Conservation (phyloP, 2,888 invertebrate genomes). For the Coelopa pilipes region DNA sequence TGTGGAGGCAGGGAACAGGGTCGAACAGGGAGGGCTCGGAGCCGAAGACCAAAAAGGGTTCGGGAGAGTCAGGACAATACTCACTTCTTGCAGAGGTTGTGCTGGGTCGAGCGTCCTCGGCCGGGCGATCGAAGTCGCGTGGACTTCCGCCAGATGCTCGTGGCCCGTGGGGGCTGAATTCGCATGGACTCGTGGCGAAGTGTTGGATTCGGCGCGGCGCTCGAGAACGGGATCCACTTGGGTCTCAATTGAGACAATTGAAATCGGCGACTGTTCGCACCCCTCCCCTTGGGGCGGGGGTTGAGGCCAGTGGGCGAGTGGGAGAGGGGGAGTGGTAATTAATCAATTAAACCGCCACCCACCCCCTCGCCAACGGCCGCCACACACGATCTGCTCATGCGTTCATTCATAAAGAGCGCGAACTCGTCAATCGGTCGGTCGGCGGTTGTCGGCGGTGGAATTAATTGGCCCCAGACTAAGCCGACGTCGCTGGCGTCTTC, state of each 20-base stretch:
- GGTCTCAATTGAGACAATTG: slow-evolving; percentile 40
- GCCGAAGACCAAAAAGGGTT: no score
- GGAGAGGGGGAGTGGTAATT: no score
- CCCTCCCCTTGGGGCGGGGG: not conserved
- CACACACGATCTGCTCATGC: not conserved
- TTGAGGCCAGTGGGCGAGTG: no score
- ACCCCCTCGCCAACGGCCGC: no score
- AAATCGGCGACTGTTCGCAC: slow-evolving; percentile 25
- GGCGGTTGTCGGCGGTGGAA: not conserved
- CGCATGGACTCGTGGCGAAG: no score
- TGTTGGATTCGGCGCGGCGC: not conserved
- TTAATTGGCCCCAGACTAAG: no score
- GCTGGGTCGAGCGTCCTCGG: slow-evolving; percentile 42
- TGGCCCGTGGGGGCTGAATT: not conserved
- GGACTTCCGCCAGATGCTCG: not conserved
- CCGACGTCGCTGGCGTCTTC: no score
- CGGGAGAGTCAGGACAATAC: no score
- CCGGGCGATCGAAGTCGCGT: not conserved
- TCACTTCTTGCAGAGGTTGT: slow-evolving; percentile 44
- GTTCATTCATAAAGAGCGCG: slow-evolving; percentile 16
- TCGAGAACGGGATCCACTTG: not conserved
- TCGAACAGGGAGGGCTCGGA: no score
- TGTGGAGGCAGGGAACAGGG: no score
- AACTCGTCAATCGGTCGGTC: slow-evolving; percentile 1
- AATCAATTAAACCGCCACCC: no score